Base-by-base conservation (phyloP, 2,113 vertebrate genomes). In the Paracanthobrama guichenoti region DNA sequence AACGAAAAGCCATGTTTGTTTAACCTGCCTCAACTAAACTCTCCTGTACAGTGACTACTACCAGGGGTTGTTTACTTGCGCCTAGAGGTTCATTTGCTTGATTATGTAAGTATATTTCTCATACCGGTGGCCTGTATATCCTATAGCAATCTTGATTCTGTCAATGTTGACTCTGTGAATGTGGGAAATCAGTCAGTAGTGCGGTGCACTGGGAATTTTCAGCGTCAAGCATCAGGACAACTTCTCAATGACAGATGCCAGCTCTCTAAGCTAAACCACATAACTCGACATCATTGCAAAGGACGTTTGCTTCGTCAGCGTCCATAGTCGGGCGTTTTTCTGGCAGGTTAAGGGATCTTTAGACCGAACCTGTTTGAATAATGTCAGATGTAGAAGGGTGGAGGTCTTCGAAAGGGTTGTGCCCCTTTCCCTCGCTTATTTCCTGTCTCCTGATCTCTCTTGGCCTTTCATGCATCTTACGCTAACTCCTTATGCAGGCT, bases 181-280 rank as follows among this genome's bases (percentile, higher is more conserved):
- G 53, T 71, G 64, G 79, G 42, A 79, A 73, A 85, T 87, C 81
- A 83, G 84, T 90, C 84, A 88, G 62, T 24, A 69, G 22, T 48
- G 42, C 13, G 31, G 72, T 55, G n/a, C 42, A 42, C 69, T 66
- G 75, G 89, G 74, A 85, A 89, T 90, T 90, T 90, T 89, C 87
- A 88, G 85, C 88, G 90, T 92, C 90, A 89, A 79, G 85, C 89
- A 87, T 91, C 92, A 91, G 90, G 86, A 91, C 91, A 88, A 79
- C 74, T 82, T 90, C 83, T 80, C 81, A 77, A 81, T 91, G 92
- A 93, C 80, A 80, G 89, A 90, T 88, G 83, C 84, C 92, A 93
- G 91, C 53, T 31, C 31, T 12, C 83, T 60, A 42, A 53, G 55
- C 62, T 78, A 74, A 57, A 79, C 71, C 69, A 82, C 81, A 85